Conservation (phyloP, 2,888 invertebrate genomes). For the Plagodis dolabraria region DNA sequence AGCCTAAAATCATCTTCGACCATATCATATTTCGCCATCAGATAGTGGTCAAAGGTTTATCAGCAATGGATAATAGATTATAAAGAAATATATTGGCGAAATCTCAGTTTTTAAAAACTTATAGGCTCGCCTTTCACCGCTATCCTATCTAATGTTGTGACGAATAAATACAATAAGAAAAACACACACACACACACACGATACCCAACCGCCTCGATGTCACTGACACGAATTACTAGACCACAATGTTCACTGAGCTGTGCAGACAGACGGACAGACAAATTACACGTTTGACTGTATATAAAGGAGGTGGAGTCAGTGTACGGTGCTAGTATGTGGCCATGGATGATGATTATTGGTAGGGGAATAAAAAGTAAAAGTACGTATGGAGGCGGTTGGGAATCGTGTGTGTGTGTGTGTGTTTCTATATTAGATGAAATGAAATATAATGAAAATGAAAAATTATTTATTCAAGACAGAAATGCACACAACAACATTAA, state of each 20-base stretch:
- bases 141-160: neutral
- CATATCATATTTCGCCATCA: no score
- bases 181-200: neutral
- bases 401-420: neutral
- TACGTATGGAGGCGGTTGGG: neutral
- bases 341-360: neutral
- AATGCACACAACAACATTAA: no score
- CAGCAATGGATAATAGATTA: no score
- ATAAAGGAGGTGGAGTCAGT: constrained; percentile 4
- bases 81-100: no score
- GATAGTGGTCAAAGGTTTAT: no score
- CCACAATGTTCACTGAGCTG: constrained; percentile 57
- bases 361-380: neutral
- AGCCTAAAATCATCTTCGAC: no score
- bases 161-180: neutral
- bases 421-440: neutral
- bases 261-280: constrained; percentile 50
- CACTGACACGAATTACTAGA: constrained; percentile 18
- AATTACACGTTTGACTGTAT: constrained; percentile 10
- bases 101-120: no score
- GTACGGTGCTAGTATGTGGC: neutral
- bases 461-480: no score
- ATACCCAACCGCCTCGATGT: neutral
- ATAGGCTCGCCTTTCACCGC: no score
- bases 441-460: no score